Percentiles rank a stretch among this genome's conserved stretches.
Evolutionary conservation across 2,113 vertebrate genomes (phyloP).

Genomic region (Prunella himalayana): DNA sequence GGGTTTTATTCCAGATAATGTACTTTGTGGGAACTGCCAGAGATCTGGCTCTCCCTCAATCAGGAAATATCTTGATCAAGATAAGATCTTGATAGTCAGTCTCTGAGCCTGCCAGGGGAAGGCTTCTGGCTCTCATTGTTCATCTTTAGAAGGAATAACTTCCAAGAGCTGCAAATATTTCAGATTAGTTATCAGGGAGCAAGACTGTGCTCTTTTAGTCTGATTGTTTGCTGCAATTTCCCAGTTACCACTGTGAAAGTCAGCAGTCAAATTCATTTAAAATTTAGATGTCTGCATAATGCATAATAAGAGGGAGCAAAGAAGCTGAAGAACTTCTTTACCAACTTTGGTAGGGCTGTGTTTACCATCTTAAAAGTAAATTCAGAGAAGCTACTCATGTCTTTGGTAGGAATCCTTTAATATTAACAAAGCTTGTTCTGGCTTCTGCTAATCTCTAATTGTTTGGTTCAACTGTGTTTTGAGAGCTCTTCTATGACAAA

Average conservation of each 20-base stretch:
- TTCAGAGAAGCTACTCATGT: background rate
- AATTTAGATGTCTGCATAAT: background rate
- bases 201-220: background rate
- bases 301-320: background rate
- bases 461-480: background rate
- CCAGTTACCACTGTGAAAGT: background rate
- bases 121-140: background rate
- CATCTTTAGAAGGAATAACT: background rate
- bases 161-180: background rate
- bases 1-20: conserved; percentile 10
- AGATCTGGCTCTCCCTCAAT: background rate
- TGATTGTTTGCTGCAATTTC: background rate
- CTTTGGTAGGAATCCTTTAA: background rate
- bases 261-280: background rate
- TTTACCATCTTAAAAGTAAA: background rate
- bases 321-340: background rate
- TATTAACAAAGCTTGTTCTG: background rate
- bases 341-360: fast-evolving
- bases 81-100: background rate
- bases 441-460: background rate
- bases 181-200: background rate
- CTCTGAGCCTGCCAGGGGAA: background rate
- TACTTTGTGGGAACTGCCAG: background rate
- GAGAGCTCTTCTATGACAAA: background rate
- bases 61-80: background rate